Percentiles rank a stretch among this genome's conserved stretches.
These are phyloP conservation scores for Hafferia zeledoni DNA, from an alignment of 2,797 vertebrate species.

Conservation along the genomic window DNA sequence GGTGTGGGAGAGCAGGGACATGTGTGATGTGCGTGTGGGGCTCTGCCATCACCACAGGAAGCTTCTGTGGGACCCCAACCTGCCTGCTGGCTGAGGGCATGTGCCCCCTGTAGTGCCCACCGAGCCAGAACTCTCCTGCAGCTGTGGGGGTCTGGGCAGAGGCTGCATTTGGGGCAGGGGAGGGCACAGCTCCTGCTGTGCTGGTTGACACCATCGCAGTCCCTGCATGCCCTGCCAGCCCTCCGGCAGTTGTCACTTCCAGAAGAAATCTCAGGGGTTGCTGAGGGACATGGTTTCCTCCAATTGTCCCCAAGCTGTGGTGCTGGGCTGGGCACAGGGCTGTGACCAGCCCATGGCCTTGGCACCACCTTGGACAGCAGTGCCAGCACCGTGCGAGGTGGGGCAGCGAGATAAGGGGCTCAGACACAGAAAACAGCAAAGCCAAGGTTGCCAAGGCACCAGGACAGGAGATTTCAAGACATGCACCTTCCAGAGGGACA, in stretches of 20 bases:
- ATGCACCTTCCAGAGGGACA: neutral
- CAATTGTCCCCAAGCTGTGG: neutral
- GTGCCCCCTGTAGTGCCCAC: neutral
- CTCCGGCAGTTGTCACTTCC: neutral
- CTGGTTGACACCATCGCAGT: neutral
- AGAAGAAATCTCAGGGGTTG: neutral
- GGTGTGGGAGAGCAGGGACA: neutral
- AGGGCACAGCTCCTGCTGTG: neutral
- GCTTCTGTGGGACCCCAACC: neutral
- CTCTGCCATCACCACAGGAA: neutral
- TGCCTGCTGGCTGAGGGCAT: neutral
- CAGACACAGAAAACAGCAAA: neutral
- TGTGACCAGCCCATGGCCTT: neutral
- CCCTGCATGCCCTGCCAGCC: neutral
- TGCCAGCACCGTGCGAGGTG: neutral
- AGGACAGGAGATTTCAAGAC: neutral
- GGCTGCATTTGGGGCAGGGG: neutral
- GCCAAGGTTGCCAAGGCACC: neutral
- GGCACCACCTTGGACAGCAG: neutral
- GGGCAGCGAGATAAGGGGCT: neutral
- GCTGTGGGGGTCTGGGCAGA: fast-evolving
- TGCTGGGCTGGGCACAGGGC: neutral
- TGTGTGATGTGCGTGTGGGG: fast-evolving
- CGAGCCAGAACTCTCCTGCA: fast-evolving
- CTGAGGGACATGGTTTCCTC: neutral